These are phyloP conservation scores for Fragum fragum DNA, from an alignment of 2,888 invertebrate genomes.

Conservation along the genomic window DNA sequence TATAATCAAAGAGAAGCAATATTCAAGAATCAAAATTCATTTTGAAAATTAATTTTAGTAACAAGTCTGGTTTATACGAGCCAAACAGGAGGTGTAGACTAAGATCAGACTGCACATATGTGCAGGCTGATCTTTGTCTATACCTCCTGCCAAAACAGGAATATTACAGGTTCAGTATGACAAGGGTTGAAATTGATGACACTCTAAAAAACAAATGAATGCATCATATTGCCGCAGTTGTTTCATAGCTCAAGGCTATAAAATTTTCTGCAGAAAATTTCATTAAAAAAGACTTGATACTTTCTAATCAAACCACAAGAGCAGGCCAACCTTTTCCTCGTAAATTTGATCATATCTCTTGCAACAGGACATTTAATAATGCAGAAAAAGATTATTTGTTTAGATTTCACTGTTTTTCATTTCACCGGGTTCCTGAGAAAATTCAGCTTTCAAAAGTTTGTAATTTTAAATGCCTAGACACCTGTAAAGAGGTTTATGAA, in stretches of 20 bases:
- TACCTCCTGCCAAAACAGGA: too few species aligned
- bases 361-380: conserved; percentile 27
- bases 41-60: too few species aligned
- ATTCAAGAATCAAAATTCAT: too few species aligned
- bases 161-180: too few species aligned
- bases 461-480: too few species aligned
- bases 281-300: conserved; percentile 22
- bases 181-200: neutral
- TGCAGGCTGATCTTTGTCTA: too few species aligned
- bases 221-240: conserved; percentile 2
- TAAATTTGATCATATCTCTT: conserved; percentile 26
- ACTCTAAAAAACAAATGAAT: conserved; percentile 5
- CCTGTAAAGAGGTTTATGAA: too few species aligned
- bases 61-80: too few species aligned
- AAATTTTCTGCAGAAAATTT: conserved; percentile 19
- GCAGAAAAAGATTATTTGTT: conserved; percentile 25
- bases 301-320: conserved; percentile 17
- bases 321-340: conserved; percentile 25
- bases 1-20: too few species aligned
- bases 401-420: conserved; percentile 15
- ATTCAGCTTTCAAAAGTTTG: neutral
- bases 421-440: neutral
- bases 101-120: too few species aligned
- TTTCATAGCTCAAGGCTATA: conserved; percentile 14
- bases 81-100: too few species aligned